Evolutionary conservation across 2,797 vertebrate genomes (phyloP).

Genomic region (Artibeus jamaicensis): DNA sequence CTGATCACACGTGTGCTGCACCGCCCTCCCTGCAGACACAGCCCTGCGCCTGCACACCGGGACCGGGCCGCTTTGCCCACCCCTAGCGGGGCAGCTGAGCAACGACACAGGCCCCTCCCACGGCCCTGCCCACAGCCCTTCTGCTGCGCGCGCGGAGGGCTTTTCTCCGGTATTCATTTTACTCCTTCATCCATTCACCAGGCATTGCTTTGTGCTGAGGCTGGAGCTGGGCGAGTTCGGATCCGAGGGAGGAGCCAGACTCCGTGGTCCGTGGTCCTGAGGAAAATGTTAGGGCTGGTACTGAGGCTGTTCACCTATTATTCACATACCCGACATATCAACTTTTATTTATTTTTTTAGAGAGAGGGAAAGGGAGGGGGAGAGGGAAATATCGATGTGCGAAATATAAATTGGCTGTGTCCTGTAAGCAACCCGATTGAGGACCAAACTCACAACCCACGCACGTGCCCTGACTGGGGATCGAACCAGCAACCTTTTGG

Average conservation of each 20-base stretch:
- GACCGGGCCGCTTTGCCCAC: fast-evolving
- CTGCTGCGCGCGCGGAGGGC: fast-evolving
- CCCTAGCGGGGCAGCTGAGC: fast-evolving
- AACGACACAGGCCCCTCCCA: fast-evolving
- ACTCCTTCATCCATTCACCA: background rate
- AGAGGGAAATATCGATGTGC: background rate
- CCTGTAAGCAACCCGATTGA: background rate
- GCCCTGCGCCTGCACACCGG: background rate
- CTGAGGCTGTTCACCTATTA: background rate
- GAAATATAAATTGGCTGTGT: background rate
- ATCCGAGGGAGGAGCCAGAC: background rate
- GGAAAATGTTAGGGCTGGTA: background rate
- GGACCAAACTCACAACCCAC: background rate
- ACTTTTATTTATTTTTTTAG: too few relatives aligned
- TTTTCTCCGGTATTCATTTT: background rate
- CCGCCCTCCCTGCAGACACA: fast-evolving
- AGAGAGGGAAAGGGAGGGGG: too few relatives aligned
- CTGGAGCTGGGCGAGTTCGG: too few relatives aligned
- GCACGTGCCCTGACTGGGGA: background rate
- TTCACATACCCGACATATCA: background rate
- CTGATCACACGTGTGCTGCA: background rate
- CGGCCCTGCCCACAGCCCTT: fast-evolving
- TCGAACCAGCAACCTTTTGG: background rate
- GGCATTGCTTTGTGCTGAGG: background rate
- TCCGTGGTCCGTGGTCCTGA: background rate